phyloP scores from a whole-genome alignment of 1,140 invertebrate species.

The Periplaneta americana region DNA sequence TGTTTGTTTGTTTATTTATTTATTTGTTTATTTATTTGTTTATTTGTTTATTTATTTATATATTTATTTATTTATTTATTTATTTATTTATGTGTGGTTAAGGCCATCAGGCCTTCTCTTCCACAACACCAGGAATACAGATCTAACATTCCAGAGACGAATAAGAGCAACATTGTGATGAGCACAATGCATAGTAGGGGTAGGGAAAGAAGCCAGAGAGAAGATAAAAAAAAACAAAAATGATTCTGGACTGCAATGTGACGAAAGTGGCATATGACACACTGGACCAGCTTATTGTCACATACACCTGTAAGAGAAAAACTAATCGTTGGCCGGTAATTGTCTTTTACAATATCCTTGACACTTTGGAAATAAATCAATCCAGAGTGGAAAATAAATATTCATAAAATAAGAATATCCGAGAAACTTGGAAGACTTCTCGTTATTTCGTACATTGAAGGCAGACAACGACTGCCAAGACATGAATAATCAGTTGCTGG shows the following conservation, averaged over 20 bases:
- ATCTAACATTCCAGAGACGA: neutral
- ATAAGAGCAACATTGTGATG: neutral
- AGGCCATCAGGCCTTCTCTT: no score
- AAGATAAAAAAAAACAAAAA: slow-evolving; percentile 1
- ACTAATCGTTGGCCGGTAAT: slow-evolving; percentile 2
- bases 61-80: no score
- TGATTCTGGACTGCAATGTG: neutral
- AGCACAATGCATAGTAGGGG: neutral
- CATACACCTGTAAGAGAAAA: neutral
- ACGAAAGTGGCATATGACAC: neutral
- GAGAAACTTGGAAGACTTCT: neutral
- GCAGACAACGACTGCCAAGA: neutral
- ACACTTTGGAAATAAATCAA: neutral
- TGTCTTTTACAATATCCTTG: slow-evolving; percentile 1
- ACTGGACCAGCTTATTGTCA: neutral
- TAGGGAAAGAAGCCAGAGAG: neutral
- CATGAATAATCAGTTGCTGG: neutral
- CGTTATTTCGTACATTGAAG: neutral
- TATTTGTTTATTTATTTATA: no score
- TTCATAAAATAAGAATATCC: neutral
- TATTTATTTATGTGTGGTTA: no score
- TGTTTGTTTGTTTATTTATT: no score
- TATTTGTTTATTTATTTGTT: no score
- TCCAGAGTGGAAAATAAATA: neutral
- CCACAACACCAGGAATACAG: no score